Conservation (phyloP, 2,113 vertebrate species). For the Pterocles gutturalis region DNA sequence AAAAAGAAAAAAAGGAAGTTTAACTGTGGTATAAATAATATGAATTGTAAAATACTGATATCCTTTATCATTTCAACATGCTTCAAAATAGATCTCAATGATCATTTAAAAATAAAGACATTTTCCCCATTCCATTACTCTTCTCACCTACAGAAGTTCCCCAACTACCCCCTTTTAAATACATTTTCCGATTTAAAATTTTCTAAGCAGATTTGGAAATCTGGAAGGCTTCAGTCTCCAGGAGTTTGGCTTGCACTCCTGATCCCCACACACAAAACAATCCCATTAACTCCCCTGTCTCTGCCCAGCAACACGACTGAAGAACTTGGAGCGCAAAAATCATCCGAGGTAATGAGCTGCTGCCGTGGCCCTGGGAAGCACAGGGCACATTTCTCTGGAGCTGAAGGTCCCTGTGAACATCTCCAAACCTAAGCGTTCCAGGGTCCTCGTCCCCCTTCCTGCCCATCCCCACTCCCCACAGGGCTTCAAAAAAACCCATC, state of each 20-base stretch:
- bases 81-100: not conserved
- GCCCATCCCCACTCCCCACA: not conserved
- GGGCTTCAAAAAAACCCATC: too few species aligned
- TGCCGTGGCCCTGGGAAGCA: rapidly evolving
- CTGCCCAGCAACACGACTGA: not conserved
- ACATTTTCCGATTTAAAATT: not conserved
- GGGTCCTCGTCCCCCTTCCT: not conserved
- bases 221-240: not conserved
- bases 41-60: not conserved
- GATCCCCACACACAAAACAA: not conserved
- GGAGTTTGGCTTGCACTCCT: not conserved
- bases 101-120: not conserved
- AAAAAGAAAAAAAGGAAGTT: not conserved
- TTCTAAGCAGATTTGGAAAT: not conserved
- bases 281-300: not conserved
- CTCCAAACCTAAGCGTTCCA: not conserved
- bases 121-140: not conserved
- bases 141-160: not conserved
- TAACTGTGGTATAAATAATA: constrained; percentile 1
- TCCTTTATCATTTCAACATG: not conserved
- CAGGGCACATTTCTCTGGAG: rapidly evolving
- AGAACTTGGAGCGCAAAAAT: not conserved
- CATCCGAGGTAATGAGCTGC: not conserved
- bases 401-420: not conserved
- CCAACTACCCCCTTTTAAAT: not conserved